Percentiles rank a stretch among this genome's conserved stretches.
These are phyloP conservation scores for Drosophila setifemur DNA, from an alignment of 1,140 invertebrate species.

Conservation along the genomic window DNA sequence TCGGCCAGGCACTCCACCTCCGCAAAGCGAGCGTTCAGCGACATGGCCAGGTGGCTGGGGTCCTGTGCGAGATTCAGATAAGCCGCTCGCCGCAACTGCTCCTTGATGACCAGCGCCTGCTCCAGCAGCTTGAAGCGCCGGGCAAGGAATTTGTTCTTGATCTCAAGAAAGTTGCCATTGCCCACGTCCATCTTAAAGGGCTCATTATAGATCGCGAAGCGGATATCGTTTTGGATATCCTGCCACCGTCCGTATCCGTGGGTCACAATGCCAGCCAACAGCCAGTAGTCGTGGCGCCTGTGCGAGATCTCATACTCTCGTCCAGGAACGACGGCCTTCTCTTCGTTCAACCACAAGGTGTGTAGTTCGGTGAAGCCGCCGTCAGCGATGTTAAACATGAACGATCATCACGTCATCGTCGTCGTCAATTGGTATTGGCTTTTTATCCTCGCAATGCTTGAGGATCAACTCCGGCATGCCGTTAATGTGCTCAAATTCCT, in stretches of 20 bases:
- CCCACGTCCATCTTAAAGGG: constrained; percentile 99
- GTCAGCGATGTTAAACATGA: constrained; percentile 99
- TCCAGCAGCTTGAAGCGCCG: constrained; percentile 98
- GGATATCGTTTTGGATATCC: constrained; percentile 98
- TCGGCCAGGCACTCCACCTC: constrained; percentile 98
- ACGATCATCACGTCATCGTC: constrained; percentile 86
- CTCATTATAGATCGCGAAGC: constrained; percentile 99
- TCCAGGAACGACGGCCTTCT: constrained; percentile 95
- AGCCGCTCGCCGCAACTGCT: constrained; percentile 97
- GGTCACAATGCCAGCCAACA: constrained; percentile 98
- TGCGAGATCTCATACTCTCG: constrained; percentile 99
- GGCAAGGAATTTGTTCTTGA: constrained; percentile 99
- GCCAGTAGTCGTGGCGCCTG: constrained; percentile 99
- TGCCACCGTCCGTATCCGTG: constrained; percentile 99
- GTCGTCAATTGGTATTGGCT: constrained; percentile 79
- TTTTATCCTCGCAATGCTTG: constrained; percentile 86
- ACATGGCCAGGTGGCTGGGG: constrained; percentile 98
- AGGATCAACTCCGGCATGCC: constrained; percentile 97
- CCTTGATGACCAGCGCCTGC: constrained; percentile 99
- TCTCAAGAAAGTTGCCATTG: constrained; percentile 99
- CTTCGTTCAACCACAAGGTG: constrained; percentile 99
- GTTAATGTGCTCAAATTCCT: constrained; percentile 99
- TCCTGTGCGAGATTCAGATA: constrained; percentile 99
- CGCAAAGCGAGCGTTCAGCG: constrained; percentile 96
- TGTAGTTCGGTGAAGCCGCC: constrained; percentile 99